phyloP scores from a whole-genome alignment of 2,888 invertebrate genomes.

The Aromia moschata region DNA sequence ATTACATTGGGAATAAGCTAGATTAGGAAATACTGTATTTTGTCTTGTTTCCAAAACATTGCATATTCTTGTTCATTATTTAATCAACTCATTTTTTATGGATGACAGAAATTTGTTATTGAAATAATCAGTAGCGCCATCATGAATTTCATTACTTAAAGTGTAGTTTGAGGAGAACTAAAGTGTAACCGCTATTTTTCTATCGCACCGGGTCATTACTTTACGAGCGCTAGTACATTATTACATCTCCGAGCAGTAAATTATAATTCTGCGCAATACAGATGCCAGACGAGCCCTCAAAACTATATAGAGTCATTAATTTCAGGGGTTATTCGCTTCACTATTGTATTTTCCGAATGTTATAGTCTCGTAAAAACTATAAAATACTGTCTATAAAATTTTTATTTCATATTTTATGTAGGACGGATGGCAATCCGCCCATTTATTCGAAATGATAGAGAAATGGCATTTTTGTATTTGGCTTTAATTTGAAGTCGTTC shows the following conservation, averaged over 20 bases:
- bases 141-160: not conserved
- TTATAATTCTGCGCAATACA: not conserved
- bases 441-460: slow-evolving; percentile 9
- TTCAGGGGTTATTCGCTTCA: not conserved
- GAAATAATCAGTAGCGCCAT: too few relatives aligned
- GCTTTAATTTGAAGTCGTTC: slow-evolving; percentile 15
- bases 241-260: not conserved
- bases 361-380: slow-evolving; percentile 2
- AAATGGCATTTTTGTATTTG: slow-evolving; percentile 11
- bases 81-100: too few relatives aligned
- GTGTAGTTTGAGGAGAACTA: not conserved
- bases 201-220: not conserved
- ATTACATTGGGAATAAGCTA: too few relatives aligned
- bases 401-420: not conserved
- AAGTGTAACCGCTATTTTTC: not conserved
- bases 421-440: not conserved
- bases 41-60: too few relatives aligned
- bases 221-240: not conserved
- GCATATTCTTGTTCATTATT: too few relatives aligned
- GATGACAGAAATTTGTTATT: too few relatives aligned
- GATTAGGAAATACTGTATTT: too few relatives aligned
- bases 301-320: not conserved
- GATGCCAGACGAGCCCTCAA: not conserved
- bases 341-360: not conserved
- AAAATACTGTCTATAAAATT: slow-evolving; percentile 9